These are phyloP conservation scores for Harpegnathos saltator DNA, from an alignment of 1,140 invertebrate genomes.

Conservation along the genomic window DNA sequence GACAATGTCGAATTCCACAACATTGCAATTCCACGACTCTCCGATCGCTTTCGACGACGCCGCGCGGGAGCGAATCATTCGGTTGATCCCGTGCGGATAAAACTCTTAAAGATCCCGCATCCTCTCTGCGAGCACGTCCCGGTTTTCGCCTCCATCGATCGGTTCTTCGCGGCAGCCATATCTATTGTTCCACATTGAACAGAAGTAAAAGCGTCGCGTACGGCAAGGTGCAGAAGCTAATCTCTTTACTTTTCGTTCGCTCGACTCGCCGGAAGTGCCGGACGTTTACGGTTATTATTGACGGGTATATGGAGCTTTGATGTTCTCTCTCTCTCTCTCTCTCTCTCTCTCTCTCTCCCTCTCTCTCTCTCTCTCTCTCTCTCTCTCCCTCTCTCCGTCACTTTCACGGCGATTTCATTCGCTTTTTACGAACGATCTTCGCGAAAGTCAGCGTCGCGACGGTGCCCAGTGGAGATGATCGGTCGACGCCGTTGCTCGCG, in stretches of 20 bases:
- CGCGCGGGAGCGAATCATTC: no score
- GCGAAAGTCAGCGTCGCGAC: no score
- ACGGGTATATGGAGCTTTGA: slow-evolving; percentile 44
- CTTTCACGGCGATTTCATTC: slow-evolving; percentile 65
- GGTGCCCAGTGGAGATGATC: slow-evolving; percentile 33
- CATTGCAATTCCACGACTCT: neutral
- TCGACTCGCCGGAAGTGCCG: slow-evolving; percentile 24
- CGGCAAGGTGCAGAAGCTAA: neutral
- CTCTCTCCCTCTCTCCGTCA: slow-evolving; percentile 75
- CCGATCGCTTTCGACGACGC: neutral
- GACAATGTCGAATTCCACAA: no score
- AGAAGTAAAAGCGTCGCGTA: no score
- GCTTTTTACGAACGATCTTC: slow-evolving; percentile 14
- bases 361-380: no score
- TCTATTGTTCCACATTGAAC: neutral
- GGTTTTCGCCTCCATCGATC: no score
- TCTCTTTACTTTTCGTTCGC: neutral
- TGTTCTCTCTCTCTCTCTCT: no score
- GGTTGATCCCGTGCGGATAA: no score
- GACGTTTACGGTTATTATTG: slow-evolving; percentile 55
- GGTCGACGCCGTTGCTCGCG: slow-evolving; percentile 55
- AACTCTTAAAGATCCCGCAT: no score
- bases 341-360: no score
- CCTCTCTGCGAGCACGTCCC: no score
- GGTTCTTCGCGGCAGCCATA: neutral